Evolutionary conservation across 2,888 invertebrate genomes (phyloP), one percentile per base, ranked within the genome.

Genomic region (Agriopis marginaria): DNA sequence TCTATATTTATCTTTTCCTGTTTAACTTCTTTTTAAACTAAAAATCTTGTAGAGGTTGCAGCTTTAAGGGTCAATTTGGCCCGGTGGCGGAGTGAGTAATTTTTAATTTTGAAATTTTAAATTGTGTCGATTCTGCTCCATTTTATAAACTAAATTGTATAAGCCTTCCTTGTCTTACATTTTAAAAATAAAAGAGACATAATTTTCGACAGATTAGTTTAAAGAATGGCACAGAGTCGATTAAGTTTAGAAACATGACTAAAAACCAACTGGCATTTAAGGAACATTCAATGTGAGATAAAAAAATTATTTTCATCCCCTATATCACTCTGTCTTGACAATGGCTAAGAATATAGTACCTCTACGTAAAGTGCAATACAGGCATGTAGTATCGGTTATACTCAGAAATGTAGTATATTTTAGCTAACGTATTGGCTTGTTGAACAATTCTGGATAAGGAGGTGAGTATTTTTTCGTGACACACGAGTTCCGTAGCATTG

Each of bases 51-150:
- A 63, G 39, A 51, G 7, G 7, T 60, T 70, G 7, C 47, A 65
- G 66, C 58, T 54, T 66, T 70, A 56, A 32, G 70, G 70, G 70
- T 70, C 70, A 58, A 63, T 63, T 66, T 66, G 70, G 55, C 70
- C 66, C 59, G 70, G 70, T 66, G 68, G 70, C 51, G 69, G 62
- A 62, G 56, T 65, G 51, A 63, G 14, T 55, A 39, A 45, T 54
- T 9, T 45, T 62, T 49, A 40, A 55, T 8, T 55, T 54, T 14
- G 11, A n/a, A 54, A 39, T 40, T n/a, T 11, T 11, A 9, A 40
- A 12, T 32, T 32, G 32, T 32, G 3, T 3, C 4, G 32, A 32
- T 32, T 32, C 32, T 32, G 32, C 4, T 32, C 32, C 4, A 32
- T 32, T 32, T 32, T 32, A 32, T 32, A 32, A 32, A 32, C 5